phyloP scores from a whole-genome alignment of 2,797 vertebrate genomes.

The Moxostoma hubbsi region DNA sequence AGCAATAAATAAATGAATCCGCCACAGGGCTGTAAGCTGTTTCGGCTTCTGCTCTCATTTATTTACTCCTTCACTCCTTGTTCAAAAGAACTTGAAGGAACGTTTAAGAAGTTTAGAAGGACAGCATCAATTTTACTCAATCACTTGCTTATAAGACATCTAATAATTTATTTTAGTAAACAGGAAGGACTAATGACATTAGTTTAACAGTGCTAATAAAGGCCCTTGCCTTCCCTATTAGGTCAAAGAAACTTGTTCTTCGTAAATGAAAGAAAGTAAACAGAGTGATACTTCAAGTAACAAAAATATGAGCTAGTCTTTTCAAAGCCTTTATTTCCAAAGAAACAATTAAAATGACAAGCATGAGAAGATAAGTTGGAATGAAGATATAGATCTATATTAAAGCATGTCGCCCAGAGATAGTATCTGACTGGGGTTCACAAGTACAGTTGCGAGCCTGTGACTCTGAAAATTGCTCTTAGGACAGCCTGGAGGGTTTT shows the following conservation, averaged over 20 bases:
- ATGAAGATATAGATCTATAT: conserved; percentile 70
- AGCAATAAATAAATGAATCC: conserved; percentile 40
- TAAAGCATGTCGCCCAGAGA: conserved; percentile 71
- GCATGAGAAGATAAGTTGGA: conserved; percentile 42
- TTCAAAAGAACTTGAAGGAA: conserved; percentile 54
- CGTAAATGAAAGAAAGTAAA: conserved; percentile 52
- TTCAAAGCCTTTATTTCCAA: conserved; percentile 33
- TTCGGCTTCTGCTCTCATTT: conserved; percentile 25
- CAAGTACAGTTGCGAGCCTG: background rate
- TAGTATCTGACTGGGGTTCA: conserved; percentile 71
- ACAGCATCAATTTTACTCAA: conserved; percentile 27
- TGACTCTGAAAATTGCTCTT: conserved; percentile 68
- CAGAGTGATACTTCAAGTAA: conserved; percentile 52
- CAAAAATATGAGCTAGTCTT: conserved; percentile 41
- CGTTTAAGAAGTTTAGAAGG: conserved; percentile 32
- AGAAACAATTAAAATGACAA: conserved; percentile 64
- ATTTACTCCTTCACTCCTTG: conserved; percentile 40
- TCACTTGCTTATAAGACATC: conserved; percentile 17
- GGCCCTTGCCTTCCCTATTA: conserved; percentile 28
- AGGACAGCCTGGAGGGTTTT: conserved; percentile 67
- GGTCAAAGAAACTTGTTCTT: conserved; percentile 40
- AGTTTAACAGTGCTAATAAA: conserved; percentile 50
- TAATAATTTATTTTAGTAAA: conserved; percentile 46
- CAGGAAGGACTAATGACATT: conserved; percentile 51
- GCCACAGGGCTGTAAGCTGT: conserved; percentile 20